Percentiles rank a stretch among this genome's conserved stretches.
Conservation (phyloP, 2,113 vertebrate genomes). For the Crocuta crocuta region DNA sequence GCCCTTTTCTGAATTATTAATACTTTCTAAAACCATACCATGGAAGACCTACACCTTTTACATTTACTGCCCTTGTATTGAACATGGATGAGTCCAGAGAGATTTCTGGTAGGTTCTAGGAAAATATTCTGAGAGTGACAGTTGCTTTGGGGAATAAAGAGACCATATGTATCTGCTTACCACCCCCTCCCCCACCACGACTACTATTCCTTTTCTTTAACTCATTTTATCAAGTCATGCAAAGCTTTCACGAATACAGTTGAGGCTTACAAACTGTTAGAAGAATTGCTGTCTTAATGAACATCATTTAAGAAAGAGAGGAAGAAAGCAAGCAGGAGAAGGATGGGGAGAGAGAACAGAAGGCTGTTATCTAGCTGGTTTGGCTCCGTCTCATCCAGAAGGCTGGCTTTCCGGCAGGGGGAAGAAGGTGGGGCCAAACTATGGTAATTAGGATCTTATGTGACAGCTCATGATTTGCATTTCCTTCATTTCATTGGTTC, state of each 20-base stretch:
- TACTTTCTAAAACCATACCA: constrained; percentile 50
- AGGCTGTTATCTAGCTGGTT: constrained; percentile 71
- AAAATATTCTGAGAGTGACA: constrained; percentile 64
- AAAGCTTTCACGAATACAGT: constrained; percentile 75
- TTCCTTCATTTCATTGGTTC: constrained; percentile 78
- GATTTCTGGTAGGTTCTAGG: constrained; percentile 59
- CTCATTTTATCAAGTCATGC: constrained; percentile 74
- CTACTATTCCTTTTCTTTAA: constrained; percentile 60
- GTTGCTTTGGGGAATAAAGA: constrained; percentile 68
- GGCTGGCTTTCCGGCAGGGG: constrained; percentile 71
- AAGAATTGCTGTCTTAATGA: constrained; percentile 72
- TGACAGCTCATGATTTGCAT: constrained; percentile 75
- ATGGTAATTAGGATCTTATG: constrained; percentile 80
- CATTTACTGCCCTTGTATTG: constrained; percentile 37
- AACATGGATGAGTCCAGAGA: constrained; percentile 29
- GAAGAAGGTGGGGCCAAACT: constrained; percentile 73
- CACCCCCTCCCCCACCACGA: no score
- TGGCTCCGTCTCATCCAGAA: constrained; percentile 78
- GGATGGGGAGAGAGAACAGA: constrained; percentile 71
- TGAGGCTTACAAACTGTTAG: constrained; percentile 76
- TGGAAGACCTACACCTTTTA: constrained; percentile 31
- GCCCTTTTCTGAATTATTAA: constrained; percentile 60
- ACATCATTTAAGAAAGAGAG: constrained; percentile 73
- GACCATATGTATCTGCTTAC: constrained; percentile 15
- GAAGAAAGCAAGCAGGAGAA: constrained; percentile 29